Base-by-base conservation (phyloP, 2,113 vertebrate genomes). In the Prolemur simus region DNA sequence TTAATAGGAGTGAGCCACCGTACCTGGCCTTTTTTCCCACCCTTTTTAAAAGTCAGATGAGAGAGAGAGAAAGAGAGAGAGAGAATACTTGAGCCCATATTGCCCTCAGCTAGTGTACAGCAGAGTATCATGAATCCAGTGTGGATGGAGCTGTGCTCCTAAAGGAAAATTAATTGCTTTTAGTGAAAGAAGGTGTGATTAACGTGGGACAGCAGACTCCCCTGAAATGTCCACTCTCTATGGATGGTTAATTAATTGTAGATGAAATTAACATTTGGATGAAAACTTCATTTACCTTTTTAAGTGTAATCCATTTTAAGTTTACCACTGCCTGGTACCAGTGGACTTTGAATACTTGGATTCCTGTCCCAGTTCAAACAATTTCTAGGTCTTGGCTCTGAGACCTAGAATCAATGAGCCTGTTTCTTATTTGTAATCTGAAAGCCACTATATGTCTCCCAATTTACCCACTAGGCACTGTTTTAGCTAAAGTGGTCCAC, bases 251-350 rank as follows among this genome's bases (percentile, higher is more conserved):
- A 91, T 71, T 81, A 89, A 52, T 32, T 92, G 2, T 11, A 90
- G 29, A n/a, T 87, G 63, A 91, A 90, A 71, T 85, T 49, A 74
- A 76, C 21, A 94, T 54, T 47, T 60, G 37, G 20, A 64, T 58
- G 52, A 84, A 78, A 92, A 69, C 10, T 15, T 47, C 17, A 34
- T 17, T 47, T 89, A 39, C 18, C 32, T 89, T 87, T 76, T 90
- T 73, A 52, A 39, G 9, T 68, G 9, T n/a, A 91, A 63, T 68
- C 32, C 15, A 13, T 87, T 78, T 83, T 89, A 71, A 78, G 34
- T 47, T 78, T 87, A 11, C 20, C 29, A 73, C 47, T 58, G 27
- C 21, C 17, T 71, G 0, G 17, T 77, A 37, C 0, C 1, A 11
- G 21, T 69, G 52, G 37, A 88, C 13, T 54, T 69, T 64, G 18